Evolutionary conservation across 2,113 vertebrate species (phyloP), one percentile per base, ranked within the genome.

Genomic region (Atractosteus spatula): DNA sequence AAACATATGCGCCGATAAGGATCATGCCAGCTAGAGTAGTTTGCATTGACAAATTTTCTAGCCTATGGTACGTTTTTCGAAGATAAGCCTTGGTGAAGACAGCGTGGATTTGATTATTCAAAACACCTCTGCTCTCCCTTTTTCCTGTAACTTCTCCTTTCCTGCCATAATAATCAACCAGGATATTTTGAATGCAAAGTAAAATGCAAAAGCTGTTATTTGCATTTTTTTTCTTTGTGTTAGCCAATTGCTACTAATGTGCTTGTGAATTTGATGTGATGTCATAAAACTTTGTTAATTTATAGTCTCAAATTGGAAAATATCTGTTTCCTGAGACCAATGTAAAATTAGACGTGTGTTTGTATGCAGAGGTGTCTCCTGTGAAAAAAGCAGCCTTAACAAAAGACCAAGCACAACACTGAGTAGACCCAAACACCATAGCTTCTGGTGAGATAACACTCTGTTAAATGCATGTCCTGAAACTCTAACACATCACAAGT

Each of bases 81-180:
- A 6, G 85, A 87, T 81, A 77, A 57, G 71, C 42, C 62, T 64
- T 74, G 65, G 72, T 80, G 77, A 85, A 76, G 74, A 80, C 72
- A 17, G 70, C 68, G 62, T 67, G 80, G 44, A 90, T 90, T 90
- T 91, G 90, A 51, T 82, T 91, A 92, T 89, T 89, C 91, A 92
- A 92, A 91, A 77, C 69, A 71, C 45, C 66, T 29, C 66, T 75
- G 65, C 80, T 80, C 79, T 84, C 73, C 76, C 78, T 78, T 74
- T 73, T 62, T 78, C 79, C 71, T 41, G 29, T 67, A 51, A 57
- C 61, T 4, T n/a, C 47, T 59, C 42, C 79, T 76, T 67, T 61
- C 41, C 61, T 76, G 70, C 74, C 75, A 74, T 66, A 55, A 17
- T 73, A 63, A 76, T 69, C 77, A 74, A 85, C 81, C 79, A 76